These are phyloP conservation scores for Leucozona laternaria DNA, from an alignment of 2,888 invertebrate genomes.

Conservation along the genomic window DNA sequence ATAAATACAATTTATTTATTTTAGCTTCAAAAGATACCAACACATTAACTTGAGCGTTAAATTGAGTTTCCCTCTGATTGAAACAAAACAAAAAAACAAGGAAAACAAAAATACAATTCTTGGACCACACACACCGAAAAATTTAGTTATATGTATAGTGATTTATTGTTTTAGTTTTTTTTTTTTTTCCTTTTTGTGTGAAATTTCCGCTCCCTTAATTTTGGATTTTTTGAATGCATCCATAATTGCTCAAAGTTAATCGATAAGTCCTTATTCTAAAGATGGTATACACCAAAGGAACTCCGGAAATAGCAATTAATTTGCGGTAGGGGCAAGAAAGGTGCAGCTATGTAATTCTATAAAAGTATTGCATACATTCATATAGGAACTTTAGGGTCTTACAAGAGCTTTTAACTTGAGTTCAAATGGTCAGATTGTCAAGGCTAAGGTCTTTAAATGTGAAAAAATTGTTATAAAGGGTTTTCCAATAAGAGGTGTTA, in stretches of 20 bases:
- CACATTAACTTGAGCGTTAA: slow-evolving; percentile 24
- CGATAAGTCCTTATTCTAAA: not conserved
- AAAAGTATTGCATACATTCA: too few relatives aligned
- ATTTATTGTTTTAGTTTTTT: not conserved
- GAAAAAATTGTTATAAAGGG: too few relatives aligned
- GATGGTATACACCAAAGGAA: not conserved
- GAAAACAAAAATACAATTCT: not conserved
- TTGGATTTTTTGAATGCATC: not conserved
- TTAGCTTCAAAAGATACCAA: slow-evolving; percentile 8
- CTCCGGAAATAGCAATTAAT: slow-evolving; percentile 8
- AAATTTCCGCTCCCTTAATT: slow-evolving; percentile 3
- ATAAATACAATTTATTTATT: slow-evolving; percentile 4
- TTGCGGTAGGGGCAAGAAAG: not conserved
- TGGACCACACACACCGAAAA: not conserved
- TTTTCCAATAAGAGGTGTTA: too few relatives aligned
- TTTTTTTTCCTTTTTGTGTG: not conserved
- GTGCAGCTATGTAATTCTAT: not conserved
- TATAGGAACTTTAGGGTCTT: too few relatives aligned
- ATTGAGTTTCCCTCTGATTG: slow-evolving; percentile 20
- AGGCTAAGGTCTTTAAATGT: too few relatives aligned
- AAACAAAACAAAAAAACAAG: not conserved
- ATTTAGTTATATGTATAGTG: not conserved
- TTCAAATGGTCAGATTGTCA: too few relatives aligned
- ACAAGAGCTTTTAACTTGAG: too few relatives aligned
- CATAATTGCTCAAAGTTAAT: not conserved